A percentile compares a stretch with the other conserved stretches of the same genome.
Conservation (phyloP, 2,113 vertebrate species). For the Lamprotornis superbus region DNA sequence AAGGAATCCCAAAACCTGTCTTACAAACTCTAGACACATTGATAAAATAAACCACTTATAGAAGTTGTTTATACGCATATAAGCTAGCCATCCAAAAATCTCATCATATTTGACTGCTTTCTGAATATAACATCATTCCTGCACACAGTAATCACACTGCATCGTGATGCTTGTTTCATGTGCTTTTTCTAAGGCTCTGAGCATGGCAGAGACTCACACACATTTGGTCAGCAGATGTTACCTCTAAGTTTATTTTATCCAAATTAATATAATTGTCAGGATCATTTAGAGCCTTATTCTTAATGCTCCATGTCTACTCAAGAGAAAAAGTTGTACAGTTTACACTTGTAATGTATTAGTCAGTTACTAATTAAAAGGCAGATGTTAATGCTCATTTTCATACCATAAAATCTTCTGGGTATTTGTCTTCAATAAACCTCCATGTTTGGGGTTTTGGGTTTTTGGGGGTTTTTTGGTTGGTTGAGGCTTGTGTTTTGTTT, state of each 20-base stretch:
- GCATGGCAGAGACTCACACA: background rate
- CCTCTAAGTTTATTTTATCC: background rate
- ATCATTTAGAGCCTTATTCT: background rate
- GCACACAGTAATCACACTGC: background rate
- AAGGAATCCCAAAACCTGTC: background rate
- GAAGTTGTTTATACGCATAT: background rate
- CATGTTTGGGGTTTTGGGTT: background rate
- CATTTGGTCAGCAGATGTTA: background rate
- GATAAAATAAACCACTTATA: background rate
- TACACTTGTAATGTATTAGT: background rate
- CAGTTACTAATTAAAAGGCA: background rate
- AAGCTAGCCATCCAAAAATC: background rate
- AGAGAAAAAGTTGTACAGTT: background rate
- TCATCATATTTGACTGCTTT: background rate
- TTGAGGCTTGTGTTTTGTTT: background rate
- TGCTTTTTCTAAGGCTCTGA: background rate
- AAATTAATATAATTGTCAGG: background rate
- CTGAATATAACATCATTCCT: background rate
- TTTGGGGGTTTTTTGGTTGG: background rate
- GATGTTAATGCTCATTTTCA: background rate
- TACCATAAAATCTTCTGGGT: background rate
- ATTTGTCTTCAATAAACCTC: background rate
- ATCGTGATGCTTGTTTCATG: background rate
- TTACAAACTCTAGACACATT: background rate
- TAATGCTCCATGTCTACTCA: background rate